These are phyloP conservation scores for Picus viridis DNA, from an alignment of 2,797 vertebrate genomes.

Conservation along the genomic window DNA sequence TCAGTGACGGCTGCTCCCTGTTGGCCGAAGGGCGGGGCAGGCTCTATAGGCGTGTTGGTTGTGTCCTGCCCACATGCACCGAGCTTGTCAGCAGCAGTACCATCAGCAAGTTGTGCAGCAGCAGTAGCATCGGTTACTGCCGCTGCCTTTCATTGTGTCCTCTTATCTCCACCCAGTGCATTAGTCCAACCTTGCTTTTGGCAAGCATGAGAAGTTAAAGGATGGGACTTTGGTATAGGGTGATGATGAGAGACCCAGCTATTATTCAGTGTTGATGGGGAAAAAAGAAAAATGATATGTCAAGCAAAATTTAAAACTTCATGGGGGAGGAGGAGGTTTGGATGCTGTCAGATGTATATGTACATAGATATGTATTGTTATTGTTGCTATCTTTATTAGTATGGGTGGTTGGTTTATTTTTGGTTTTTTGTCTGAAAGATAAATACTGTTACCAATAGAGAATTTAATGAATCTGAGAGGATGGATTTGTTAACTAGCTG, in stretches of 20 bases:
- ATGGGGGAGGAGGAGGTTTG: not conserved
- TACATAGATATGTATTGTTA: not conserved
- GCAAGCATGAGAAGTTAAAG: not conserved
- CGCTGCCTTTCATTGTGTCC: not conserved
- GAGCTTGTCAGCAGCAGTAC: not conserved
- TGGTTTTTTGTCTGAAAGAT: not conserved
- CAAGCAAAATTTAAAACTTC: not conserved
- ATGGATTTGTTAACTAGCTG: not conserved
- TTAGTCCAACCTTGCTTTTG: not conserved
- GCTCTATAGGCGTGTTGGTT: not conserved
- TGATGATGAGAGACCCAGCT: not conserved
- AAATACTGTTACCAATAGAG: not conserved
- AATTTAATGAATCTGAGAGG: not conserved
- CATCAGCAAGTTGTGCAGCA: not conserved
- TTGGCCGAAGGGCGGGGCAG: constrained; percentile 10
- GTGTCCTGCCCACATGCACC: not conserved
- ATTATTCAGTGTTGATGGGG: not conserved
- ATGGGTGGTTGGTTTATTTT: not conserved
- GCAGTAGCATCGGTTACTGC: not conserved
- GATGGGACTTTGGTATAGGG: not conserved
- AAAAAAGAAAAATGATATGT: not conserved
- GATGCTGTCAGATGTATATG: not conserved
- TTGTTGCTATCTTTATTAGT: not conserved
- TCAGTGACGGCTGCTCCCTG: constrained; percentile 1
- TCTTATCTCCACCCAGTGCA: not conserved